Evolutionary conservation across 2,797 vertebrate species (phyloP).

Genomic region (Rhinatrema bivittatum): DNA sequence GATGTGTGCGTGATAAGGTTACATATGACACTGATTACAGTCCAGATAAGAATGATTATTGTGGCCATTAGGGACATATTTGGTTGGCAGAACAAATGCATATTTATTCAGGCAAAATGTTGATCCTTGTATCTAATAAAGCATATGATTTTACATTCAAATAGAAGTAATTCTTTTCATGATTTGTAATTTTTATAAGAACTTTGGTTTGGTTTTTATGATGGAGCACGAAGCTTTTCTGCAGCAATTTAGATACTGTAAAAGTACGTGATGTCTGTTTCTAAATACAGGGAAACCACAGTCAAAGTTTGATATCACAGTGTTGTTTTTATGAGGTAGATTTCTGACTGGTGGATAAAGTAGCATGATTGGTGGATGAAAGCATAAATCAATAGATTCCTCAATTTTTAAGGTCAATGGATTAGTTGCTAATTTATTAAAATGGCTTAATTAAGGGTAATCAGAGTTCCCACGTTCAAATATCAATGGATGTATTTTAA

Average conservation of each 20-base stretch:
- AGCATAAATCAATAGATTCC: too few species aligned
- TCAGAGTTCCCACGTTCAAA: slow-evolving; percentile 60
- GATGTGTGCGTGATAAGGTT: slow-evolving; percentile 37
- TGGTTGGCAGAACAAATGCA: slow-evolving; percentile 26
- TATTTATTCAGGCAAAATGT: slow-evolving; percentile 35
- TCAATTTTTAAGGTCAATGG: too few species aligned
- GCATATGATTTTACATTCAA: slow-evolving; percentile 3
- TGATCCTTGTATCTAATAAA: slow-evolving; percentile 22
- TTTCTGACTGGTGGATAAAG: too few species aligned
- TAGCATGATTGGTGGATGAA: too few species aligned
- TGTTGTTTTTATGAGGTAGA: too few species aligned
- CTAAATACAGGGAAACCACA: too few species aligned
- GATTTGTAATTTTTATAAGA: too few species aligned
- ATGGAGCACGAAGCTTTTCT: too few species aligned
- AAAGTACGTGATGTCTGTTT: too few species aligned
- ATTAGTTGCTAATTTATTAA: slow-evolving; percentile 45
- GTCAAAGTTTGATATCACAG: too few species aligned
- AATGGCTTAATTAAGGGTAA: slow-evolving; percentile 69
- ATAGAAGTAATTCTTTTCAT: slow-evolving; percentile 1
- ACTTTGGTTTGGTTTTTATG: too few species aligned
- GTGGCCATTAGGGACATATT: slow-evolving; percentile 20
- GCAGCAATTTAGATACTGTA: too few species aligned
- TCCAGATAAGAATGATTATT: slow-evolving; percentile 36
- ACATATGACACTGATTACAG: slow-evolving; percentile 28
- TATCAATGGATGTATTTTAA: slow-evolving; percentile 69